Evolutionary conservation across 2,797 vertebrate genomes (phyloP), one percentile per base, ranked within the genome.

Genomic region (Neomorphus geoffroyi): DNA sequence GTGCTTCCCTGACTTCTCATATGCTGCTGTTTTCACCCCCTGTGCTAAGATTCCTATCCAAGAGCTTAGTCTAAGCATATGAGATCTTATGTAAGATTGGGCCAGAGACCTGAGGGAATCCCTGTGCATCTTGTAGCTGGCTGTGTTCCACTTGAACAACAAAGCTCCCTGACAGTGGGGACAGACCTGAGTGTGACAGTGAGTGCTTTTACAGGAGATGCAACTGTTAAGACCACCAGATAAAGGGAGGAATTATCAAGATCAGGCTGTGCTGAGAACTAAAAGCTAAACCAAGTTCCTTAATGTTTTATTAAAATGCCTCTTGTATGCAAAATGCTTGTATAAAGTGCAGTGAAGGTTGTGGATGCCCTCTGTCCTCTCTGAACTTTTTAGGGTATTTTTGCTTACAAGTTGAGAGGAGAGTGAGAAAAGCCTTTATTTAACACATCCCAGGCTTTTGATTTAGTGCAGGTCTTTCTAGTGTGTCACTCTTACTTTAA

Each of bases 391-490:
- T 23, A 24, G 56, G 18, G 8, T 41, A 5, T 70, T 81, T 78
- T 86, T 85, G 33, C 35, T 57, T 56, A 4, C 15, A 66, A 23
- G 7, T n/a, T 86, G 35, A 26, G 23, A 24, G 26, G 27, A 32
- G 45, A 75, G 50, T 4, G 24, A 58, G 16, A 53, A 66, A 27
- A 48, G 16, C 11, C 60, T 89, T 80, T 70, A 19, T 75, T 46
- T 45, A 70, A 26, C n/a, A 2, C 18, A 12, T 35, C 27, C 71
- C 11, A 33, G n/a, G 32, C 21, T 71, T 93, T 92, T 86, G 8
- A 46, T 84, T 24, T 73, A 39, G 46, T 0, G 0, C 16, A 5
- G 1, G 1, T 79, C 15, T 6, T 3, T 65, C 39, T 56, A 60
- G 51, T 78, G 14, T 0, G 0, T 18, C 19, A 27, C 33, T 64